These are phyloP conservation scores for Lycodopsis pacificus DNA, from an alignment of 2,797 vertebrate genomes.

Conservation along the genomic window DNA sequence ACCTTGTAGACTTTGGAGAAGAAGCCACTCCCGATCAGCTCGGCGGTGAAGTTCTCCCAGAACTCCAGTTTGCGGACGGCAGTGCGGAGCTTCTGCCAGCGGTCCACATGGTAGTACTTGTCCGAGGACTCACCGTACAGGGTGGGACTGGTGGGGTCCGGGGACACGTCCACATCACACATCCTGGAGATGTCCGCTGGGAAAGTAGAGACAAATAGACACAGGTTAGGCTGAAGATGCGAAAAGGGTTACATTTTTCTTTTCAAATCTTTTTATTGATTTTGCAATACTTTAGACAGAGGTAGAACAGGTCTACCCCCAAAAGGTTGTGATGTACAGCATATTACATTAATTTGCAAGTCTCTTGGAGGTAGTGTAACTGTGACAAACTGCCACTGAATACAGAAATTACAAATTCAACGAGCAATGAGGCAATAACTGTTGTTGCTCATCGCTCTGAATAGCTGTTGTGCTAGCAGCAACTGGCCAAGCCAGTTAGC, in stretches of 20 bases:
- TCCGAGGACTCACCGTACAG: constrained; percentile 83
- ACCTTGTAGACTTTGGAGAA: constrained; percentile 94
- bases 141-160: constrained; percentile 82
- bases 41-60: constrained; percentile 89
- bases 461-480: too few species aligned
- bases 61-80: constrained; percentile 90
- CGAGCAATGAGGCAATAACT: too few species aligned
- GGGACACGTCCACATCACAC: constrained; percentile 83
- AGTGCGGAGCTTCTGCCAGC: constrained; percentile 87
- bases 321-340: too few species aligned
- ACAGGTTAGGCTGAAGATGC: neutral
- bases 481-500: too few species aligned
- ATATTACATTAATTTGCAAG: too few species aligned
- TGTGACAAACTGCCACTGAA: too few species aligned
- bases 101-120: constrained; percentile 85
- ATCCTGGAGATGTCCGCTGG: constrained; percentile 82
- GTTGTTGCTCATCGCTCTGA: too few species aligned
- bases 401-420: too few species aligned
- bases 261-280: too few species aligned
- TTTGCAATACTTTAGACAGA: too few species aligned
- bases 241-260: neutral
- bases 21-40: constrained; percentile 90
- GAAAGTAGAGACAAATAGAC: constrained; percentile 27
- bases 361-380: too few species aligned
- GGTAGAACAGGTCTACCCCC: too few species aligned